Evolutionary conservation across 2,113 vertebrate species (phyloP), one percentile per base, ranked within the genome.

Genomic region (Corythaixoides concolor): DNA sequence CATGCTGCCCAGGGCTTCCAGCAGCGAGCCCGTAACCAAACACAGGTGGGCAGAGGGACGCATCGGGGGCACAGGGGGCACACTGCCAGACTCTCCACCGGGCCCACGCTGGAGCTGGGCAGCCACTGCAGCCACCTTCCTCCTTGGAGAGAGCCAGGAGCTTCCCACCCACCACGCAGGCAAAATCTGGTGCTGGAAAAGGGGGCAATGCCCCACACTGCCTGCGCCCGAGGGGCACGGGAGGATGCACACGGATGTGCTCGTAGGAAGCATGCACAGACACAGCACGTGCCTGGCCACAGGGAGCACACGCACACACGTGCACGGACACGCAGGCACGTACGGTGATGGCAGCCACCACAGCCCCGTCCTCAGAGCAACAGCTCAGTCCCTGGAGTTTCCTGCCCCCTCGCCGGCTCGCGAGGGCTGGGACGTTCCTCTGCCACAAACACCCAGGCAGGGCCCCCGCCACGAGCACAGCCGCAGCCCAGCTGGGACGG

Each of bases 401-500:
- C 13, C 24, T 8, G 22, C 23, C 28, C 15, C 6, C 17, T 73
- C 56, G 20, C 64, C 1, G 30, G 50, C 56, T 37, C 11, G 27
- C 43, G 28, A 6, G 2, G 90, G 64, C 13, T 37, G 85, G 79
- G 88, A 89, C 0, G 0, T 50, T 64, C 41, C 83, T 39, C 88
- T 88, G 83, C 85, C 93, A 80, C 79, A 79, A 79, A 59, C 47
- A 33, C 43, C 35, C 49, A 84, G 55, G 82, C 91, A 88, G 89
- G 52, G 73, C 84, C 87, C 15, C 69, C n/a, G 86, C 70, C 19
- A 3, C 17, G 15, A 11, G 35, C 49, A 32, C 49, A 74, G 79
- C 84, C 55, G 4, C 90, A 53, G 85, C 81, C 91, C 91, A 89
- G 89, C 85, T 82, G 94, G 89, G 89, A 41, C n/a, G 12, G 87